phyloP scores from a whole-genome alignment of 2,113 vertebrate genomes.

The Peromyscus maniculatus region DNA sequence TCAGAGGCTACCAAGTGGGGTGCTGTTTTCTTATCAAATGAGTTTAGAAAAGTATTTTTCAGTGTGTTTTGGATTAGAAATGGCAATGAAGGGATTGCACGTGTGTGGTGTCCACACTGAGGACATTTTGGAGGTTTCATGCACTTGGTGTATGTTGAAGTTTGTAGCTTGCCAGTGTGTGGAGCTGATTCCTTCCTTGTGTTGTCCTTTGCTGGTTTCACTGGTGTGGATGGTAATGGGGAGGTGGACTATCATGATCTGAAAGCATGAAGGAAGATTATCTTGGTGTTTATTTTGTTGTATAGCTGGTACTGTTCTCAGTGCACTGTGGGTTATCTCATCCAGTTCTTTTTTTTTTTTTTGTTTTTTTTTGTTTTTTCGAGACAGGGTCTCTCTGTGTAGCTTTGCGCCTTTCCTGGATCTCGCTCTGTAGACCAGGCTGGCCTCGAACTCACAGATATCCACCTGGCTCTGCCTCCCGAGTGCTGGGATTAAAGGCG shows the following conservation, averaged over 20 bases:
- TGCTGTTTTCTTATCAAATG: slow-evolving; percentile 28
- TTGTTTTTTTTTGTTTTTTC: too few relatives aligned
- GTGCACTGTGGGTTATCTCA: not conserved
- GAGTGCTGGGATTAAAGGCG: too few relatives aligned
- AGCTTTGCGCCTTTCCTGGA: too few relatives aligned
- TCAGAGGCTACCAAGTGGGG: slow-evolving; percentile 10
- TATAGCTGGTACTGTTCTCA: not conserved
- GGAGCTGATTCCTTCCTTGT: not conserved
- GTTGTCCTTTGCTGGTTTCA: not conserved
- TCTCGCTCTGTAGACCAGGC: too few relatives aligned
- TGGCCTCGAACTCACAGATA: too few relatives aligned
- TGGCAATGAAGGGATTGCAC: not conserved
- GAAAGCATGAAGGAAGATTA: not conserved
- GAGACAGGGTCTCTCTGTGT: too few relatives aligned
- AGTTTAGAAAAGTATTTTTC: slow-evolving; percentile 38
- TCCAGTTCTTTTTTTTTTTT: not conserved
- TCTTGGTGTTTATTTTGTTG: not conserved
- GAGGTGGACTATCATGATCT: not conserved
- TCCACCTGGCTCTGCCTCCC: too few relatives aligned
- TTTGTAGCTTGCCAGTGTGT: not conserved
- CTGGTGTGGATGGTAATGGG: not conserved
- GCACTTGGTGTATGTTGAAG: not conserved
- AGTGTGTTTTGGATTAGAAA: not conserved
- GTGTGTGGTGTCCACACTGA: not conserved
- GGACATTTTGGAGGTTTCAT: not conserved